Percentiles rank a stretch among this genome's conserved stretches.
Evolutionary conservation across 2,113 vertebrate species (phyloP).

Genomic region (Seriola rivoliana): DNA sequence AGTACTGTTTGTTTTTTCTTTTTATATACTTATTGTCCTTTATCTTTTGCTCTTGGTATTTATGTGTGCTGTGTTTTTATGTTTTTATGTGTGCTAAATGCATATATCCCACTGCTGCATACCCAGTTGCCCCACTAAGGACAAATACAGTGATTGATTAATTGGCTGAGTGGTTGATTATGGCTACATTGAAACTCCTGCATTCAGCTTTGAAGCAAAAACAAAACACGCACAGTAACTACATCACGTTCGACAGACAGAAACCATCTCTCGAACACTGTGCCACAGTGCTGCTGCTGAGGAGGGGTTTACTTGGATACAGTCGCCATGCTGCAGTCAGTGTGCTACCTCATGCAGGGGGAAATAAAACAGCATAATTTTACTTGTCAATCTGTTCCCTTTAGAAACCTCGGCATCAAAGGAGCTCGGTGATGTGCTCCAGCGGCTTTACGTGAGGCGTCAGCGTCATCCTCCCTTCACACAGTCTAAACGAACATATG

Average conservation of each 20-base stretch:
- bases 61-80: too few species aligned
- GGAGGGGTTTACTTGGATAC: neutral
- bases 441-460: slow-evolving; percentile 1
- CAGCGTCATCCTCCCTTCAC: neutral
- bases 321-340: neutral
- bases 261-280: neutral
- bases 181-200: neutral
- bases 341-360: neutral
- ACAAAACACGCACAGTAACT: too few species aligned
- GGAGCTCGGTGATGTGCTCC: slow-evolving; percentile 33
- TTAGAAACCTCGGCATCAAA: slow-evolving; percentile 27
- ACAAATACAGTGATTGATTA: too few species aligned
- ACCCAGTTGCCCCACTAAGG: too few species aligned
- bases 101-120: too few species aligned
- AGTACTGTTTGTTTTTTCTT: too few species aligned
- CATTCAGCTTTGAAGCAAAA: neutral
- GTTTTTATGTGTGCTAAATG: too few species aligned
- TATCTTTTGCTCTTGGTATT: too few species aligned
- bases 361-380: neutral
- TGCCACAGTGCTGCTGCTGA: neutral
- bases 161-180: too few species aligned
- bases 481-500: slow-evolving; percentile 30
- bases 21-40: too few species aligned
- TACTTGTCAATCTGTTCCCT: slow-evolving; percentile 27
- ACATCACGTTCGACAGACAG: neutral